Evolutionary conservation across 2,888 invertebrate species (phyloP).

Genomic region (Xestobium rufovillosum): DNA sequence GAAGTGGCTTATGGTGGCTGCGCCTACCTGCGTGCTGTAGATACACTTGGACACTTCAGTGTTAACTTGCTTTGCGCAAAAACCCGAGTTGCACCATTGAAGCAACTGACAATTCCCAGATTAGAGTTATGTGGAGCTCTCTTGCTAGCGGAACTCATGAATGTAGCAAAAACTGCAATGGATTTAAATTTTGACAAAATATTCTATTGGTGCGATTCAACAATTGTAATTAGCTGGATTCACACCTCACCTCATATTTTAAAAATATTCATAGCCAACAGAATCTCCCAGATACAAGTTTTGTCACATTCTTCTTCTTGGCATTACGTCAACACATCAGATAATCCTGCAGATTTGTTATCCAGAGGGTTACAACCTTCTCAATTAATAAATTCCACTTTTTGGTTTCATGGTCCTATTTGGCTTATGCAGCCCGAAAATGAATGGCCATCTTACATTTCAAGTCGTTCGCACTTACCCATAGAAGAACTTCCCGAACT

Average conservation of each 20-base stretch:
- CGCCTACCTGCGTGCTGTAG: constrained; percentile 18
- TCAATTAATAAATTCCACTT: constrained; percentile 5
- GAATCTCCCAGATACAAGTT: constrained; percentile 23
- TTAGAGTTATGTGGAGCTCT: constrained; percentile 30
- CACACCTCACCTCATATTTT: constrained; percentile 15
- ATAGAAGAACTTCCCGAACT: too few species aligned
- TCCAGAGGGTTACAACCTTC: constrained; percentile 24
- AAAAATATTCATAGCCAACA: constrained; percentile 26
- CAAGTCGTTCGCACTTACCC: too few species aligned
- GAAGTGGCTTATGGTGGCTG: constrained; percentile 23
- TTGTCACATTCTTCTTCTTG: constrained; percentile 14
- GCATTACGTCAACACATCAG: constrained; percentile 17
- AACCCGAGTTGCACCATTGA: constrained; percentile 24
- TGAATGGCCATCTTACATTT: too few species aligned
- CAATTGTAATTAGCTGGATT: constrained; percentile 29
- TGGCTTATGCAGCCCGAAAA: too few species aligned
- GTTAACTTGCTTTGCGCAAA: constrained; percentile 19
- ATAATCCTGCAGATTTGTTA: constrained; percentile 26
- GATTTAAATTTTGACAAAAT: constrained; percentile 8
- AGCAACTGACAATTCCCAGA: constrained; percentile 25
- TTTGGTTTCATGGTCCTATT: constrained; percentile 21
- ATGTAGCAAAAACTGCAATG: constrained; percentile 12
- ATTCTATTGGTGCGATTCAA: constrained; percentile 28
- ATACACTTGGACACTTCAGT: constrained; percentile 5
- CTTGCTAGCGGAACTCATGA: constrained; percentile 21